These are phyloP conservation scores for Drosophila mimetica DNA, from an alignment of 2,888 invertebrate species.

Conservation along the genomic window DNA sequence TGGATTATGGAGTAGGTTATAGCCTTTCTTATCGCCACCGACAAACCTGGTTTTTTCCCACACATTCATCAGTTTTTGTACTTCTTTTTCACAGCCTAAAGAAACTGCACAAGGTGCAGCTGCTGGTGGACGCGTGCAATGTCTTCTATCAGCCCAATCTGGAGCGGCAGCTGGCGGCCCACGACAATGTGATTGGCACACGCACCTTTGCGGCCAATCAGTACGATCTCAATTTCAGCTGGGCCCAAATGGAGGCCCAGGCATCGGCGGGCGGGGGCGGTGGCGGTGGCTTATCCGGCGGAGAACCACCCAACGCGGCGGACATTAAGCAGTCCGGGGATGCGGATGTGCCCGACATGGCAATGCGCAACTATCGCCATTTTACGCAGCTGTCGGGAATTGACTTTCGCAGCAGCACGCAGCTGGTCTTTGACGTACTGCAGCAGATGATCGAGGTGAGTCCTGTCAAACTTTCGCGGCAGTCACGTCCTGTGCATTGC, in stretches of 20 bases:
- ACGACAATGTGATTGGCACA: conserved; percentile 83
- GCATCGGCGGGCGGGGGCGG: neutral
- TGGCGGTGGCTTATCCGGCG: conserved; percentile 18
- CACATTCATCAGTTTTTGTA: conserved; percentile 18
- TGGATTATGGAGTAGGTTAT: too few species aligned
- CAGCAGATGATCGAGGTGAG: conserved; percentile 88
- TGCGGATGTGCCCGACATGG: conserved; percentile 66
- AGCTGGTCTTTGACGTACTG: conserved; percentile 95
- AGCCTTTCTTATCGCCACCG: conserved; percentile 9
- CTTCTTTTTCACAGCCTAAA: conserved; percentile 72
- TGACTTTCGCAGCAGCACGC: conserved; percentile 96
- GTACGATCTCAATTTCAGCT: conserved; percentile 84
- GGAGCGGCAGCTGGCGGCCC: conserved; percentile 84
- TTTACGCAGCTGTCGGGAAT: conserved; percentile 87
- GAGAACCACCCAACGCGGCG: conserved; percentile 9
- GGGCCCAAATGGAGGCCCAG: conserved; percentile 83
- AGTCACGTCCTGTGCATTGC: conserved; percentile 44
- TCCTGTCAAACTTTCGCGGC: conserved; percentile 52
- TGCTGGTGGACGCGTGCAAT: conserved; percentile 82
- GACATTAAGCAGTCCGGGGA: conserved; percentile 40
- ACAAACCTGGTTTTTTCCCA: conserved; percentile 15
- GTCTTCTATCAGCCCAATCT: conserved; percentile 87
- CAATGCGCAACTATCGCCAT: conserved; percentile 82
- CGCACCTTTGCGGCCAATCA: conserved; percentile 83
- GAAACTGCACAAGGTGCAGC: conserved; percentile 84